Evolutionary conservation across 2,888 invertebrate species (phyloP).

Genomic region (Diabrotica balteata): DNA sequence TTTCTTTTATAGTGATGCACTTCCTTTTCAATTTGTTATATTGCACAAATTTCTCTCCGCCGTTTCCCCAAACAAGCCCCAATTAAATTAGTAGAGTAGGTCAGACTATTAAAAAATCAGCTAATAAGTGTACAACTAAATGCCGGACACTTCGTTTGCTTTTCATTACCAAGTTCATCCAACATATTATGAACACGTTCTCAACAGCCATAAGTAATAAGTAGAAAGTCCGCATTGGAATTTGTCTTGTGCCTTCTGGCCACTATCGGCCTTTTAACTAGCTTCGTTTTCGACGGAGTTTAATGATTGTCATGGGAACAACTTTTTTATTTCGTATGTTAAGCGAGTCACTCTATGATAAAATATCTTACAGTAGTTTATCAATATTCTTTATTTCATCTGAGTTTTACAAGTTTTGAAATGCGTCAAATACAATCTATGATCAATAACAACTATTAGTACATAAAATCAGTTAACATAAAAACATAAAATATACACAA

Average conservation of each 20-base stretch:
- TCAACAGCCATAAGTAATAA: conserved; percentile 15
- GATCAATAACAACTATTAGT: too few relatives aligned
- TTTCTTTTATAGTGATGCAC: too few relatives aligned
- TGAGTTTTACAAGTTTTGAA: too few relatives aligned
- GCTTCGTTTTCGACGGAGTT: neutral
- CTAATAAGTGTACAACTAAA: conserved; percentile 4
- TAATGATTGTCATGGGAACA: too few relatives aligned
- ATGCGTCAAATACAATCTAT: too few relatives aligned
- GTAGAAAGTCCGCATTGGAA: conserved; percentile 33
- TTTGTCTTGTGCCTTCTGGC: conserved; percentile 23
- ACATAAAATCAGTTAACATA: too few relatives aligned
- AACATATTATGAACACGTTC: conserved; percentile 24
- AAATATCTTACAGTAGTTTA: too few relatives aligned
- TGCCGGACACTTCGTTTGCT: conserved; percentile 17
- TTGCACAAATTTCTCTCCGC: conserved; percentile 5
- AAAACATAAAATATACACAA: too few relatives aligned
- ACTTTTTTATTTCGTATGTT: too few relatives aligned
- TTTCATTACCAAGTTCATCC: conserved; percentile 27
- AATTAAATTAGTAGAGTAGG: conserved; percentile 22
- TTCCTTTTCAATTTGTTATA: too few relatives aligned
- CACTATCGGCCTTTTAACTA: conserved; percentile 21
- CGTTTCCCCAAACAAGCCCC: conserved; percentile 4
- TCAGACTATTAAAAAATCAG: conserved; percentile 15
- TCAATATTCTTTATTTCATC: too few relatives aligned
- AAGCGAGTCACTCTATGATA: too few relatives aligned